Conservation (phyloP, 2,113 vertebrate genomes). For the Collichthys lucidus region DNA sequence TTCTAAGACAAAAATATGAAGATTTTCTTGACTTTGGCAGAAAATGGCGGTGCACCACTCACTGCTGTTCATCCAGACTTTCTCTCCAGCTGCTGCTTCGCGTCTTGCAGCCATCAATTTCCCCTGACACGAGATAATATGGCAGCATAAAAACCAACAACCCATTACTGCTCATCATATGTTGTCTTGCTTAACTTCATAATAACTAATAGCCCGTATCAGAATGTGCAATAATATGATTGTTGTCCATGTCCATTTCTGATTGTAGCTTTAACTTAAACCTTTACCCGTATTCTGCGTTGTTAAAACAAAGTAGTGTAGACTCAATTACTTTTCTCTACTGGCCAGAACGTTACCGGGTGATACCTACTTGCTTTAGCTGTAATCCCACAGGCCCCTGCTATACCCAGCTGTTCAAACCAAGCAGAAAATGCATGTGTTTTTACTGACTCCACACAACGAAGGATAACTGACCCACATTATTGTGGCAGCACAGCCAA, state of each 20-base stretch:
- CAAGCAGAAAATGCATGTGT: no score
- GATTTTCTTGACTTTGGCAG: neutral
- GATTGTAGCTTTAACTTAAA: slow-evolving; percentile 7
- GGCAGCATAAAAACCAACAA: slow-evolving; percentile 18
- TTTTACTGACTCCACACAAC: neutral
- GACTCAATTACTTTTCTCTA: neutral
- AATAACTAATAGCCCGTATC: slow-evolving; percentile 28
- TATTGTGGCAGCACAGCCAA: neutral
- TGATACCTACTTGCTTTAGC: slow-evolving; percentile 1
- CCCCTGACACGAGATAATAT: slow-evolving; percentile 21
- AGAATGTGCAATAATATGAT: slow-evolving; percentile 11
- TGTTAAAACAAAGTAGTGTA: slow-evolving; percentile 7
- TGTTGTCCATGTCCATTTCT: neutral
- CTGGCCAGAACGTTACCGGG: neutral
- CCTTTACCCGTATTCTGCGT: neutral
- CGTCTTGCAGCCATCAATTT: slow-evolving; percentile 28
- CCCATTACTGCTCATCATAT: slow-evolving; percentile 33
- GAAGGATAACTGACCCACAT: no score
- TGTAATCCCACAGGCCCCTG: neutral
- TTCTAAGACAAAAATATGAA: neutral
- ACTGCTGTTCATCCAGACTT: slow-evolving; percentile 8
- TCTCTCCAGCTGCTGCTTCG: neutral
- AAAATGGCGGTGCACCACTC: neutral
- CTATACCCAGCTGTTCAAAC: neutral
- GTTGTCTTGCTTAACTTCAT: slow-evolving; percentile 31